Evolutionary conservation across 2,888 invertebrate genomes (phyloP).

Genomic region (Coleophora deauratella): DNA sequence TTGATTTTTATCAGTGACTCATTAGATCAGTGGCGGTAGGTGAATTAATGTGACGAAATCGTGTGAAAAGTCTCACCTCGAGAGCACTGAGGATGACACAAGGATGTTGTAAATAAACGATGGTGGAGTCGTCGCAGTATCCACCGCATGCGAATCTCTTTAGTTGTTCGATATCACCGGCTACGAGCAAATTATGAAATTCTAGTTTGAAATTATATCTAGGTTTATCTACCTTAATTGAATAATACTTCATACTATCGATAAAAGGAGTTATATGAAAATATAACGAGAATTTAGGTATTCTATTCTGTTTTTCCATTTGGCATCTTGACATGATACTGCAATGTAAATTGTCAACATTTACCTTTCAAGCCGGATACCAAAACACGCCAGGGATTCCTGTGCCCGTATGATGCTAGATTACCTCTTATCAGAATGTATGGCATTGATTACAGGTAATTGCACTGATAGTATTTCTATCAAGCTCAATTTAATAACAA

Average conservation of each 20-base stretch:
- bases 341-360: slow-evolving; percentile 26
- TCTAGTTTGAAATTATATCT: neutral
- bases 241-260: too few relatives aligned
- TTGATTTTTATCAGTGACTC: slow-evolving; percentile 5
- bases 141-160: slow-evolving; percentile 88
- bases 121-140: slow-evolving; percentile 88
- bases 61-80: slow-evolving; percentile 67
- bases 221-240: too few relatives aligned
- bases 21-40: neutral
- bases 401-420: slow-evolving; percentile 89
- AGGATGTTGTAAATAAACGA: slow-evolving; percentile 90
- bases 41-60: too few relatives aligned
- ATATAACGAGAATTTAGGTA: too few relatives aligned
- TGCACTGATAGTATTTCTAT: too few relatives aligned
- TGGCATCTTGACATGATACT: too few relatives aligned
- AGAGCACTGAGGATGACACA: slow-evolving; percentile 90
- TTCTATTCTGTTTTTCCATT: too few relatives aligned
- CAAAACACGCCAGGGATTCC: slow-evolving; percentile 90
- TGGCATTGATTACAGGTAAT: slow-evolving; percentile 79
- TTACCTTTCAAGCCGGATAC: slow-evolving; percentile 90
- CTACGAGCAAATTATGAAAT: slow-evolving; percentile 44
- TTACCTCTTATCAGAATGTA: slow-evolving; percentile 93
- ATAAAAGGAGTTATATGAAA: too few relatives aligned
- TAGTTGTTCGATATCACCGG: slow-evolving; percentile 87
- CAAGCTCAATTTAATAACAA: too few relatives aligned